These are phyloP conservation scores for Clunio marinus DNA, from an alignment of 2,888 invertebrate species.

Conservation along the genomic window DNA sequence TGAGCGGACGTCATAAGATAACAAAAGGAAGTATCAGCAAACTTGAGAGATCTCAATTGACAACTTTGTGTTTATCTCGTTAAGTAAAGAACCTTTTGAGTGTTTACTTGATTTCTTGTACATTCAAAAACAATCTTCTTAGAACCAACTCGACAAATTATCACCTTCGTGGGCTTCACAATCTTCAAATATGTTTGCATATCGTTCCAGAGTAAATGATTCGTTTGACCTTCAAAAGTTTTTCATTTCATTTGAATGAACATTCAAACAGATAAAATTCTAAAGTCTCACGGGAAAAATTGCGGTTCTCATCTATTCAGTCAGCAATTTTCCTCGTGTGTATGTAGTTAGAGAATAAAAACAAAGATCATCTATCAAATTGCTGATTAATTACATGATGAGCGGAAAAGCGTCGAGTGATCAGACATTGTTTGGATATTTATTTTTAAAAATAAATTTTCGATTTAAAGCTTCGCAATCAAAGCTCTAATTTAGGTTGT, in stretches of 20 bases:
- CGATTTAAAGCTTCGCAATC: no score
- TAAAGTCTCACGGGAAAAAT: neutral
- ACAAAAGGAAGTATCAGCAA: no score
- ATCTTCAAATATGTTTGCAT: no score
- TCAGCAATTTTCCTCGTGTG: slow-evolving; percentile 2
- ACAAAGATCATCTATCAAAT: neutral
- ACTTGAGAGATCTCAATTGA: no score
- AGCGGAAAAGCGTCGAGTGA: neutral
- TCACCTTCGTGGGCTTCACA: no score
- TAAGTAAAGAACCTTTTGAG: neutral
- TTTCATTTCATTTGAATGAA: no score
- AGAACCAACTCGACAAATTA: no score
- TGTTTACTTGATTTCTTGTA: neutral
- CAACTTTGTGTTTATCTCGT: neutral
- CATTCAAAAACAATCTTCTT: neutral
- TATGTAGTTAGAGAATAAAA: no score
- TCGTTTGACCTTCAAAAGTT: slow-evolving; percentile 6
- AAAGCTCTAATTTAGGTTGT: no score
- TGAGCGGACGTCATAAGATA: no score
- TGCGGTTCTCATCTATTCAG: neutral
- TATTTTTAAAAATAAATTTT: neutral
- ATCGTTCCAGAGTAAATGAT: neutral
- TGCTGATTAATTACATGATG: slow-evolving; percentile 17
- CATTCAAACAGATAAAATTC: neutral
- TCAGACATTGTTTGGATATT: neutral